phyloP scores from a whole-genome alignment of 1,140 invertebrate genomes.

The Dinoponera quadriceps region DNA sequence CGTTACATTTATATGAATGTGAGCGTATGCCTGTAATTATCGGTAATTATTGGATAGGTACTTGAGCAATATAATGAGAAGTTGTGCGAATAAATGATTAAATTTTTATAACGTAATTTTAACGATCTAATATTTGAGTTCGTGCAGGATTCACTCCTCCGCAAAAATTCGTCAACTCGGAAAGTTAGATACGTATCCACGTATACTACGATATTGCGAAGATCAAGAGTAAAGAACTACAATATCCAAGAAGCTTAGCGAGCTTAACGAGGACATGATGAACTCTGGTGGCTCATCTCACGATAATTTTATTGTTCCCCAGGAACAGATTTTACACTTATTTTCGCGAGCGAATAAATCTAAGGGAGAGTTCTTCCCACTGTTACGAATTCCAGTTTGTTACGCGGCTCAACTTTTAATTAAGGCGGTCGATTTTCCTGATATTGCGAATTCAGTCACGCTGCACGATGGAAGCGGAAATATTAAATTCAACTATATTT shows the following conservation, averaged over 20 bases:
- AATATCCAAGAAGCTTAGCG: slow-evolving; percentile 7
- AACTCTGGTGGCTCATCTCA: slow-evolving; percentile 13
- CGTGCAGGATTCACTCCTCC: not conserved
- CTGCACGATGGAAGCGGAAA: slow-evolving; percentile 8
- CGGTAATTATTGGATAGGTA: not conserved
- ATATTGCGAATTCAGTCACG: not conserved
- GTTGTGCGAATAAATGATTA: not conserved
- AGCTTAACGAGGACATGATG: slow-evolving; percentile 39
- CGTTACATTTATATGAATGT: not conserved
- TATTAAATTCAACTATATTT: slow-evolving; percentile 29
- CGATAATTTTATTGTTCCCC: slow-evolving; percentile 26
- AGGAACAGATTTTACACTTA: slow-evolving; percentile 18
- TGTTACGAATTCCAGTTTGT: slow-evolving; percentile 10
- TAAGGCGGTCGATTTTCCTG: slow-evolving; percentile 32
- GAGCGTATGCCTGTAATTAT: not conserved
- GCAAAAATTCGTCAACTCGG: not conserved
- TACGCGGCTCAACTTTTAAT: slow-evolving; percentile 35
- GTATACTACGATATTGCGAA: not conserved
- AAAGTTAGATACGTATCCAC: not conserved
- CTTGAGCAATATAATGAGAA: not conserved
- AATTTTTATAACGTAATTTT: not conserved
- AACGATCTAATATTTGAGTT: not conserved
- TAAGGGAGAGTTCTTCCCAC: slow-evolving; percentile 2
- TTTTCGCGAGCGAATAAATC: slow-evolving; percentile 24
- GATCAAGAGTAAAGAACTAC: not conserved